phyloP scores from a whole-genome alignment of 2,888 invertebrate species.

The Dione vanillae region DNA sequence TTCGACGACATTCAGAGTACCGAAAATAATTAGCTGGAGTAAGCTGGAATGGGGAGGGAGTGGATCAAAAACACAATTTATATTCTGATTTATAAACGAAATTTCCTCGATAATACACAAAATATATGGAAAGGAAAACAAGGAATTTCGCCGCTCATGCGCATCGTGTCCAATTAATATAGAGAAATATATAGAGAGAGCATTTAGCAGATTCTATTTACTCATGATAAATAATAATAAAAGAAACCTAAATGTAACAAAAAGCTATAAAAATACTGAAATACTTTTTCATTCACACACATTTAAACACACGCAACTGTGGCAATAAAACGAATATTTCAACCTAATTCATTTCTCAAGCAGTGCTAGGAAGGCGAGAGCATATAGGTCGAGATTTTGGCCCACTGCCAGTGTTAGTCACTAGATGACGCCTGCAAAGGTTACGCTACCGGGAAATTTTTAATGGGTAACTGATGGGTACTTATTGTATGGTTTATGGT shows the following conservation, averaged over 20 bases:
- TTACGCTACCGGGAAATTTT: constrained; percentile 60
- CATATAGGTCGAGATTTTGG: constrained; percentile 81
- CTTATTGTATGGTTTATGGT: constrained; percentile 41
- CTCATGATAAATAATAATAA: neutral
- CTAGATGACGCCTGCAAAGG: constrained; percentile 72
- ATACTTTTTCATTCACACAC: constrained; percentile 22
- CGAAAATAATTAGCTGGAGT: too few species aligned
- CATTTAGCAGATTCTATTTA: neutral
- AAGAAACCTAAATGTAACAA: neutral
- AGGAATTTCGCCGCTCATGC: too few species aligned
- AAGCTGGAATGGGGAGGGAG: too few species aligned
- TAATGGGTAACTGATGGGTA: constrained; percentile 38
- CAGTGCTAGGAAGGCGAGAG: constrained; percentile 68
- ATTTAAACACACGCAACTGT: constrained; percentile 23
- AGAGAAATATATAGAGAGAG: neutral
- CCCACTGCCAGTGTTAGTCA: constrained; percentile 75
- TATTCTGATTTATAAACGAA: too few species aligned
- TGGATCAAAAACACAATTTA: too few species aligned
- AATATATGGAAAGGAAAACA: too few species aligned
- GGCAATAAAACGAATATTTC: constrained; percentile 53
- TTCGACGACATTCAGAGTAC: too few species aligned
- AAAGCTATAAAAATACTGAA: neutral
- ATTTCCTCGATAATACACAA: too few species aligned
- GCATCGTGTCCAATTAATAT: too few species aligned
- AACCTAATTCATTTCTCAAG: constrained; percentile 68